These are phyloP conservation scores for Amorpha juglandis DNA, from an alignment of 2,888 invertebrate genomes.

Conservation along the genomic window DNA sequence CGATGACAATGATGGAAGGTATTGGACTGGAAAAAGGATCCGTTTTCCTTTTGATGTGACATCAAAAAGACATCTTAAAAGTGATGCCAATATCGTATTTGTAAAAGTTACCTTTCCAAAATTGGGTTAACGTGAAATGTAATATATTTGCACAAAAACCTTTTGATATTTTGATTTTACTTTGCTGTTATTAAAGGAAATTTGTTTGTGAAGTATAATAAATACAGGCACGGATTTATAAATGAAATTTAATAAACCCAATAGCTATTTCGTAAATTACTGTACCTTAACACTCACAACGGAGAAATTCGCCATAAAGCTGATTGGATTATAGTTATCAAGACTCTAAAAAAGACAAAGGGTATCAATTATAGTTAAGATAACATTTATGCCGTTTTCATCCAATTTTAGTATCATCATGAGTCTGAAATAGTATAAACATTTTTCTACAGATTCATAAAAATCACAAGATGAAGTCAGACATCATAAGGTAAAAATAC, in stretches of 20 bases:
- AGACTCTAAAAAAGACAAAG: neutral
- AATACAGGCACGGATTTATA: too few species aligned
- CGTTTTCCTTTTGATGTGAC: conserved; percentile 77
- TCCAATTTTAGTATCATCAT: conserved; percentile 8
- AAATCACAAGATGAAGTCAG: conserved; percentile 12
- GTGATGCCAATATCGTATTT: conserved; percentile 49
- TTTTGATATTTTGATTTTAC: conserved; percentile 21
- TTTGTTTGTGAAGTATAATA: neutral
- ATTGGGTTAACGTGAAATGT: conserved; percentile 42
- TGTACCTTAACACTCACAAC: too few species aligned
- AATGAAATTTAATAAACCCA: too few species aligned
- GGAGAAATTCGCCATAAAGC: too few species aligned
- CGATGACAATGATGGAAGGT: conserved; percentile 72
- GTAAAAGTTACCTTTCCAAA: conserved; percentile 47
- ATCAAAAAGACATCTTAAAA: conserved; percentile 62
- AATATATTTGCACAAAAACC: conserved; percentile 33
- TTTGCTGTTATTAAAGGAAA: conserved; percentile 12
- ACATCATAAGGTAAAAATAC: conserved; percentile 26
- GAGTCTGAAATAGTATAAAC: neutral
- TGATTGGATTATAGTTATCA: neutral
- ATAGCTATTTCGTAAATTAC: too few species aligned
- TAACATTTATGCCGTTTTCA: neutral
- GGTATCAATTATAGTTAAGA: neutral
- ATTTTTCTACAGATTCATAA: conserved; percentile 2
- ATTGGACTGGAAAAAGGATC: conserved; percentile 77